These are phyloP conservation scores for Ennomos quercinarius DNA, from an alignment of 2,888 invertebrate species.

Conservation along the genomic window DNA sequence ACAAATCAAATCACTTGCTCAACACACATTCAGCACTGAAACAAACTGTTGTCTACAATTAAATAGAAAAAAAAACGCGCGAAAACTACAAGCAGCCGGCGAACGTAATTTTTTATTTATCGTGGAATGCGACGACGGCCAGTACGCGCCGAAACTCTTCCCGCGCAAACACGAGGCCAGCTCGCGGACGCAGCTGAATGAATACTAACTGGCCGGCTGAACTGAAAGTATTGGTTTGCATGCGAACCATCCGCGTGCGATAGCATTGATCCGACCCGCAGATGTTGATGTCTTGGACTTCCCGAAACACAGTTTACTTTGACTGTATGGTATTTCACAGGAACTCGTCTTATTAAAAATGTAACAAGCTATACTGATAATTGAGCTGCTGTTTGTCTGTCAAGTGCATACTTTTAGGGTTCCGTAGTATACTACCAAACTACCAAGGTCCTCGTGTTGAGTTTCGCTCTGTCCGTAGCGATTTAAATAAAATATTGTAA, in stretches of 20 bases:
- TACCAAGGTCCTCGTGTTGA: too few species aligned
- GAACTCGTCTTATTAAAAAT: constrained; percentile 8
- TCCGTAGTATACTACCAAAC: too few species aligned
- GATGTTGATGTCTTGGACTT: constrained; percentile 19
- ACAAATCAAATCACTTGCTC: constrained; percentile 18
- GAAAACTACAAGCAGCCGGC: constrained; percentile 3
- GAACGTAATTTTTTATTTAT: neutral
- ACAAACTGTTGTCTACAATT: neutral
- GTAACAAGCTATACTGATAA: neutral
- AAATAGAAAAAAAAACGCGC: constrained; percentile 23
- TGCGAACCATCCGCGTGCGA: constrained; percentile 13
- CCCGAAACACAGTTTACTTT: constrained; percentile 13
- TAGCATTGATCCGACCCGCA: constrained; percentile 4
- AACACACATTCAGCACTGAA: constrained; percentile 30
- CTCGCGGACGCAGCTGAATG: constrained; percentile 32
- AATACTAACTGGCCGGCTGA: constrained; percentile 18
- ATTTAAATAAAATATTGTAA: too few species aligned
- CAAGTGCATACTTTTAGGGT: too few species aligned
- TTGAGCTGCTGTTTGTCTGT: neutral
- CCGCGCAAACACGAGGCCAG: constrained; percentile 27
- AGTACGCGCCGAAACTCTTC: constrained; percentile 19
- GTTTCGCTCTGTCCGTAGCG: too few species aligned
- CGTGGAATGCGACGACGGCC: constrained; percentile 7
- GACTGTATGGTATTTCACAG: constrained; percentile 11
- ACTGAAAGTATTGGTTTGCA: neutral